These are phyloP conservation scores for Hylomyscus alleni DNA, from an alignment of 2,797 vertebrate species.

Conservation along the genomic window DNA sequence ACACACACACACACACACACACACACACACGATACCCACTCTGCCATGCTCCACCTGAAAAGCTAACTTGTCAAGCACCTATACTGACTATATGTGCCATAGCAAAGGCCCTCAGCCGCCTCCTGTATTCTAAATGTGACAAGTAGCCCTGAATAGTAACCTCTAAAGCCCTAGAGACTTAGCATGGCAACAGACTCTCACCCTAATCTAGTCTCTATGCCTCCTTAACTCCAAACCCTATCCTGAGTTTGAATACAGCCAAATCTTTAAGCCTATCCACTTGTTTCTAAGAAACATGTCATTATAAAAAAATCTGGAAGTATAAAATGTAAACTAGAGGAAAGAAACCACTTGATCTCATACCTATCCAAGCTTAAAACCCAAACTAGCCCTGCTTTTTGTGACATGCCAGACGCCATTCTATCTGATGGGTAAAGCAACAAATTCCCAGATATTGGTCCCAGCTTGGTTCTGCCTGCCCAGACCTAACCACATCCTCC, in stretches of 20 bases:
- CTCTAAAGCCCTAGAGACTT: background rate
- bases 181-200: background rate
- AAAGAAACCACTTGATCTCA: constrained; percentile 57
- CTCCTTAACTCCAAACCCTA: constrained; percentile 22
- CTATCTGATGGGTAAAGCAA: constrained; percentile 14
- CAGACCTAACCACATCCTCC: constrained; percentile 72
- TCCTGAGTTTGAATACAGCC: background rate
- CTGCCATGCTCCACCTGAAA: background rate
- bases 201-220: constrained; percentile 17
- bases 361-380: constrained; percentile 57
- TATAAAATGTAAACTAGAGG: constrained; percentile 46
- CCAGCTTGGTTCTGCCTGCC: constrained; percentile 46
- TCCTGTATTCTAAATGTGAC: background rate
- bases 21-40: background rate
- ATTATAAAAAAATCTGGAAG: constrained; percentile 34
- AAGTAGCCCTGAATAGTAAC: background rate
- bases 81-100: background rate
- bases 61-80: background rate
- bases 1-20: too few relatives aligned
- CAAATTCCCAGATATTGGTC: background rate
- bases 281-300: constrained; percentile 54
- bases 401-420: background rate
- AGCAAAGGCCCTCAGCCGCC: background rate
- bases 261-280: constrained; percentile 10
- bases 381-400: background rate